phyloP scores from a whole-genome alignment of 2,888 invertebrate species.

The Lutraria lutraria region DNA sequence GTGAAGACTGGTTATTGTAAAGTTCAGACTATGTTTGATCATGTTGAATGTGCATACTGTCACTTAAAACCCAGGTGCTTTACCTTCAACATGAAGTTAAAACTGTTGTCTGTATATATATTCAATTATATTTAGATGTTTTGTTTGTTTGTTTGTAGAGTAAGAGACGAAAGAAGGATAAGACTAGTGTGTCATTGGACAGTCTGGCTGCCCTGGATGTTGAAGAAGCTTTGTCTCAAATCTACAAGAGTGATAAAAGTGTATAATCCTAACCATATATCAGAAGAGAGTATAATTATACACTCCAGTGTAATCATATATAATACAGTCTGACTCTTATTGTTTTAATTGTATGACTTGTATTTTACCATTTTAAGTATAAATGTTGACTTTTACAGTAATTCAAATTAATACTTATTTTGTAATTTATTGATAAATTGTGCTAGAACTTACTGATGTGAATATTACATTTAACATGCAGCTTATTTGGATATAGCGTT shows the following conservation, averaged over 20 bases:
- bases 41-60: too few species aligned
- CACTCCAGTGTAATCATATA: too few species aligned
- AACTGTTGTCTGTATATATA: too few species aligned
- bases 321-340: too few species aligned
- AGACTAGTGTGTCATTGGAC: conserved; percentile 14
- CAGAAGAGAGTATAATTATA: background rate
- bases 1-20: too few species aligned
- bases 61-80: too few species aligned
- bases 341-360: background rate
- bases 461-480: too few species aligned
- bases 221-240: conserved; percentile 51
- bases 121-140: too few species aligned
- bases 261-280: background rate
- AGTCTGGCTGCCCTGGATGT: conserved; percentile 49
- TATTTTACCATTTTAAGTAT: background rate
- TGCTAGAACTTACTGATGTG: background rate
- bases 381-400: background rate
- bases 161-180: conserved; percentile 39
- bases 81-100: too few species aligned
- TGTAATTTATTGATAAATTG: background rate
- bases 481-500: too few species aligned
- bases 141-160: conserved; percentile 30
- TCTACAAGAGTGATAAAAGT: conserved; percentile 24
- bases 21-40: too few species aligned
- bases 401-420: background rate